Percentiles rank a stretch among this genome's conserved stretches.
These are phyloP conservation scores for Phataginus tetradactyla DNA, from an alignment of 2,797 vertebrate species.

Conservation along the genomic window DNA sequence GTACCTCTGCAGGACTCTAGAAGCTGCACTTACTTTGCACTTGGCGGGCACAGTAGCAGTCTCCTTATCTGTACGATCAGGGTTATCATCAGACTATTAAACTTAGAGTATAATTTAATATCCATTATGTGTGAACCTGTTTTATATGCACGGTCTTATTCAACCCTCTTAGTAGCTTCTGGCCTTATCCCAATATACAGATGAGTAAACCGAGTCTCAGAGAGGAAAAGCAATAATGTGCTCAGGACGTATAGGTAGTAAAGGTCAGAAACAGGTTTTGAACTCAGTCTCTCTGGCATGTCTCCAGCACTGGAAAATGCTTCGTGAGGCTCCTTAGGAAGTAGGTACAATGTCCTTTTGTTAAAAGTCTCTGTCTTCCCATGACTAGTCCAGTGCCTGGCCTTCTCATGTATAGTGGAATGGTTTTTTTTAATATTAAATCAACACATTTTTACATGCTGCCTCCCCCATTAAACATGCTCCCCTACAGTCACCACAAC, in stretches of 20 bases:
- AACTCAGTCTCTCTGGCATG: not conserved
- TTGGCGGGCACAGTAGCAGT: fast-evolving
- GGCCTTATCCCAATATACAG: not conserved
- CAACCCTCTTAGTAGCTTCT: not conserved
- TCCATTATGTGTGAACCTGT: not conserved
- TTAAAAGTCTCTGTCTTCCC: not conserved
- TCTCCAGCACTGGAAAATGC: not conserved
- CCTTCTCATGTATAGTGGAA: no score
- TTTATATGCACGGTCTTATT: slow-evolving; percentile 33
- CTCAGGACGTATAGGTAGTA: slow-evolving; percentile 62
- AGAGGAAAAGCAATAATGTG: not conserved
- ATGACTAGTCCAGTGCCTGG: not conserved
- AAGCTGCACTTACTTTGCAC: not conserved
- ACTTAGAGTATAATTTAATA: not conserved
- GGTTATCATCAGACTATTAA: not conserved
- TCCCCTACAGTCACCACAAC: not conserved
- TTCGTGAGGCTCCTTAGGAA: not conserved
- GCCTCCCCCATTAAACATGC: not conserved
- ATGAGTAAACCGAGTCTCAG: slow-evolving; percentile 8
- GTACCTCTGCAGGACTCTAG: not conserved
- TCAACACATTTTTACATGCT: not conserved
- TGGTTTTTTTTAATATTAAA: not conserved
- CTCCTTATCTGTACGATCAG: fast-evolving
- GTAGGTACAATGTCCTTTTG: not conserved
- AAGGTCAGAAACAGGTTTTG: slow-evolving; percentile 42